phyloP scores from a whole-genome alignment of 2,113 vertebrate genomes.

The Carettochelys insculpta region DNA sequence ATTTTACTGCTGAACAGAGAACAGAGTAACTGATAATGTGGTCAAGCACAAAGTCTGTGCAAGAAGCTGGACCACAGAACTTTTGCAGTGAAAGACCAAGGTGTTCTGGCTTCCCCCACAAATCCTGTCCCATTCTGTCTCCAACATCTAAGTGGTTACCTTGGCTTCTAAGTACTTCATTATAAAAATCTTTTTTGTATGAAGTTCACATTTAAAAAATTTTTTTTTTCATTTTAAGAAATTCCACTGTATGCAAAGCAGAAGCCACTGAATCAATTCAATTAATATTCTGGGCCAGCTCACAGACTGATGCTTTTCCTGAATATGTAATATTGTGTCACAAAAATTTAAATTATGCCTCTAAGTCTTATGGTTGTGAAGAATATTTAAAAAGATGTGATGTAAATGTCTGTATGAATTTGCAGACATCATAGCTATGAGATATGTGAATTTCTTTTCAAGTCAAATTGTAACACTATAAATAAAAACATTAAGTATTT shows the following conservation, averaged over 20 bases:
- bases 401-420: accelerated
- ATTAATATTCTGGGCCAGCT: not conserved
- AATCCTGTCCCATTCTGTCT: not conserved
- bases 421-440: not conserved
- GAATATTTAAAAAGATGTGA: not conserved
- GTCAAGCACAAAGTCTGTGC: not conserved
- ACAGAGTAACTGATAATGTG: not conserved
- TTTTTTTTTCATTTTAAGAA: no score
- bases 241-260: not conserved
- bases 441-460: not conserved
- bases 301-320: not conserved
- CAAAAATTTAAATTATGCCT: not conserved
- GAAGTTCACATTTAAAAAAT: no score
- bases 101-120: not conserved
- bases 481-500: not conserved
- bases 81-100: not conserved
- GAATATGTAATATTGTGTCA: not conserved
- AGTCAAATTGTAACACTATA: not conserved
- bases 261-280: not conserved
- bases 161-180: not conserved
- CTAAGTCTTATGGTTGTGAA: not conserved
- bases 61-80: not conserved
- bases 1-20: not conserved
- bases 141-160: not conserved
- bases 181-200: not conserved